Base-by-base conservation (phyloP, 2,888 invertebrate genomes). In the Brenthis daphne region DNA sequence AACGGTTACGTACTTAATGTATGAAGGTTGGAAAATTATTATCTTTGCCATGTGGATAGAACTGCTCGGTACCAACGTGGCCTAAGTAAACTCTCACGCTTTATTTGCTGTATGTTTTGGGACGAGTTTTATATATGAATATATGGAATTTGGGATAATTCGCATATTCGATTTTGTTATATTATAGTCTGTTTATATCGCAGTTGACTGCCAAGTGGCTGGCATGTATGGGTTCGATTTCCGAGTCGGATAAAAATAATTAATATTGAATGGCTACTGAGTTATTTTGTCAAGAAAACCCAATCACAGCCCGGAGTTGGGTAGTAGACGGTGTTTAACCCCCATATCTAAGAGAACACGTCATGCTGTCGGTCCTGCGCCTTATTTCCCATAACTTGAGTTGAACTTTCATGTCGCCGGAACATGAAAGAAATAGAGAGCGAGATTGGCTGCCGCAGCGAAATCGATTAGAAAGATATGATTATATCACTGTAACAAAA, bases 11-110 rank as follows among this genome's bases (percentile, higher is more conserved):
- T 37, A 14, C 51, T 53, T 16, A 53, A 43, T 53, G 51, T 16
- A 51, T 63, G 33, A 53, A 53, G 61, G 61, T 37, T 63, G 13
- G 61, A 37, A 53, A 13, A 63, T 63, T 63, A 63, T 63, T 63
- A 53, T 53, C 61, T 63, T 63, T 53, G 16, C 11, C 33, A 53
- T 63, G n/a, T 51, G 51, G 12, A 53, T 53, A 16, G 24, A 61
- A 47, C 20, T 6, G 58, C 20, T 58, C 51, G 20, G 58, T 24
- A 12, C 57, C 20, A 20, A 53, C 50, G 16, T 20, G 8, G 53
- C 67, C 67, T 56, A 61, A 65, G 51, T 37, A 67, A 51, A 67
- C 67, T 16, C 11, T 51, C 14, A 50, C 33, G 61, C 16, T 12
- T 20, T 43, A 47, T 47, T 58, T 53, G 37, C 53, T 53, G 5